A percentile compares a stretch with the other conserved stretches of the same genome.
Evolutionary conservation across 2,888 invertebrate genomes (phyloP).

Genomic region (Chymomyza caudatula): DNA sequence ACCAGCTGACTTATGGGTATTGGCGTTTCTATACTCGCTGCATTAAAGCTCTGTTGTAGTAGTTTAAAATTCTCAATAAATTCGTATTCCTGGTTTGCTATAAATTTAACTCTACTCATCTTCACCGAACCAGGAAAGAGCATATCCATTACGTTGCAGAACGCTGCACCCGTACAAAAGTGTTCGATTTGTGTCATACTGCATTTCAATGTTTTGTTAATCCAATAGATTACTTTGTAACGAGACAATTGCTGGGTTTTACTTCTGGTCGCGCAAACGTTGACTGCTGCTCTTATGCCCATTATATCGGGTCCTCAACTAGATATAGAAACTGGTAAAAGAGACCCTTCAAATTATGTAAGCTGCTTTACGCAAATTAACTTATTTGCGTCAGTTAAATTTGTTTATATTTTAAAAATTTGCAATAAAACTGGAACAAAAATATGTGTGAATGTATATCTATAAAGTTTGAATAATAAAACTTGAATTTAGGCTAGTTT

Average conservation of each 20-base stretch:
- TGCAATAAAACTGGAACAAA: too few species aligned
- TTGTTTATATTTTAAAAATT: too few species aligned
- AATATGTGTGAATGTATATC: too few species aligned
- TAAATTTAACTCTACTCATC: constrained; percentile 13
- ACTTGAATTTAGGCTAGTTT: too few species aligned
- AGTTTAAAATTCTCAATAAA: constrained; percentile 17
- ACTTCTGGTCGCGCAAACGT: constrained; percentile 1
- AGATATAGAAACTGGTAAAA: too few species aligned
- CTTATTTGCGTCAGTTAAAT: too few species aligned
- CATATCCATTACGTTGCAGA: constrained; percentile 24
- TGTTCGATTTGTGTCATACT: constrained; percentile 3
- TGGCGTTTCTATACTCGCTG: neutral
- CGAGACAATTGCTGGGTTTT: neutral
- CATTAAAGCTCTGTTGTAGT: constrained; percentile 12
- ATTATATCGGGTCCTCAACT: too few species aligned
- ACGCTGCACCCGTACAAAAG: constrained; percentile 17
- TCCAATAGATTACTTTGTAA: neutral
- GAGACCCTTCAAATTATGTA: too few species aligned
- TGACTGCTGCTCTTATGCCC: neutral
- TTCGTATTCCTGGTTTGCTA: constrained; percentile 4
- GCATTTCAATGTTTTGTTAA: neutral
- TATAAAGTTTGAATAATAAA: too few species aligned
- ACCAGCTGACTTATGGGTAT: constrained; percentile 9
- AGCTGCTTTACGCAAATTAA: too few species aligned
- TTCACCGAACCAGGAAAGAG: constrained; percentile 13